Conservation (phyloP, 2,888 invertebrate genomes). For the Megaustenia siamemsis region DNA sequence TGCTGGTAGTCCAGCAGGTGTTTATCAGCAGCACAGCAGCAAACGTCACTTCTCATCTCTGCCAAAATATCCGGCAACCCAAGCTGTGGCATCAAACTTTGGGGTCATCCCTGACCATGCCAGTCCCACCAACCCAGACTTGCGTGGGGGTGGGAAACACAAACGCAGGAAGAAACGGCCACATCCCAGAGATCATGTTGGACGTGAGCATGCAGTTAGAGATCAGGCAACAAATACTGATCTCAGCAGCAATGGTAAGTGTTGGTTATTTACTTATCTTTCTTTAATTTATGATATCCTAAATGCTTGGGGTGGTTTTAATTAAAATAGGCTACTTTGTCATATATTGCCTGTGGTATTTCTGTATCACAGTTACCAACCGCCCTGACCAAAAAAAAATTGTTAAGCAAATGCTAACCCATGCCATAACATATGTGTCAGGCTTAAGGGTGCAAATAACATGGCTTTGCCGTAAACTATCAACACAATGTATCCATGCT, state of each 20-base stretch:
- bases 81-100: background rate
- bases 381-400: no score
- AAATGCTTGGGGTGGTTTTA: no score
- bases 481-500: no score
- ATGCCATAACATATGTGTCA: no score
- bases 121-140: background rate
- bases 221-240: slow-evolving; percentile 52
- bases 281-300: no score
- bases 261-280: background rate
- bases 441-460: no score
- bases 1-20: slow-evolving; percentile 8
- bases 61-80: slow-evolving; percentile 7
- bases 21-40: slow-evolving; percentile 25
- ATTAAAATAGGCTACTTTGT: no score
- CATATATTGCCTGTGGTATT: no score
- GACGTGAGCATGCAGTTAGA: slow-evolving; percentile 24
- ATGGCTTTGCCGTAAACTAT: no score
- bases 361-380: no score
- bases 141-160: slow-evolving; percentile 29
- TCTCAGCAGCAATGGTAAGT: slow-evolving; percentile 51
- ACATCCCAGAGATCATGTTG: slow-evolving; percentile 10
- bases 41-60: slow-evolving; percentile 21
- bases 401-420: no score
- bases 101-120: slow-evolving; percentile 14
- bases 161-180: slow-evolving; percentile 39